phyloP scores from a whole-genome alignment of 2,888 invertebrate species.

The Scotopteryx bipunctaria region DNA sequence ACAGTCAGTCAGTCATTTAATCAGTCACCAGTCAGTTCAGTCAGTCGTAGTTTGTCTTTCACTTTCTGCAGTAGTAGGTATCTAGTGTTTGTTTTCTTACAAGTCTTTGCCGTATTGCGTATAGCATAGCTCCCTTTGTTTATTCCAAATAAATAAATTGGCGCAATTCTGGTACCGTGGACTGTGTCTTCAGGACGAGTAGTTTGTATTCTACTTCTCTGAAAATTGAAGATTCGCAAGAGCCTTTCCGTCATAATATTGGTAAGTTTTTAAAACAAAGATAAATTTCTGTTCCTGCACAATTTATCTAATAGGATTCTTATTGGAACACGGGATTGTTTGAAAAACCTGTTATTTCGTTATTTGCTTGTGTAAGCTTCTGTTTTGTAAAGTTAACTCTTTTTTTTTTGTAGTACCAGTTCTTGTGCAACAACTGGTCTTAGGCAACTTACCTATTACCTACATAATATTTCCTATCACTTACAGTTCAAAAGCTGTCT shows the following conservation, averaged over 20 bases:
- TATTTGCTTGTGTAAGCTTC: neutral
- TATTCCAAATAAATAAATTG: conserved; percentile 17
- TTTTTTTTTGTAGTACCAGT: neutral
- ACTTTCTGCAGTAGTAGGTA: neutral
- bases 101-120: conserved; percentile 7
- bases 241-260: neutral
- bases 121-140: conserved; percentile 14
- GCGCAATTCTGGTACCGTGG: conserved; percentile 1
- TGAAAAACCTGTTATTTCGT: neutral
- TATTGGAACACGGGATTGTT: neutral
- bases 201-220: neutral
- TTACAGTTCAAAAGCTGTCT: neutral
- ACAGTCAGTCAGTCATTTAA: neutral
- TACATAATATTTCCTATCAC: neutral
- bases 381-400: neutral
- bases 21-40: neutral
- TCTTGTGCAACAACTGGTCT: conserved; percentile 10
- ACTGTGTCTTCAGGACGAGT: conserved; percentile 1
- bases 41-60: neutral
- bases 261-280: conserved; percentile 9
- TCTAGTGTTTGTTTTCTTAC: conserved; percentile 6
- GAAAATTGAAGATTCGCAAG: conserved; percentile 8
- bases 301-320: neutral
- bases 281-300: neutral
- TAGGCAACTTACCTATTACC: conserved; percentile 1